Conservation (phyloP, 1,140 invertebrate species). For the Zaprionus tsacasi region DNA sequence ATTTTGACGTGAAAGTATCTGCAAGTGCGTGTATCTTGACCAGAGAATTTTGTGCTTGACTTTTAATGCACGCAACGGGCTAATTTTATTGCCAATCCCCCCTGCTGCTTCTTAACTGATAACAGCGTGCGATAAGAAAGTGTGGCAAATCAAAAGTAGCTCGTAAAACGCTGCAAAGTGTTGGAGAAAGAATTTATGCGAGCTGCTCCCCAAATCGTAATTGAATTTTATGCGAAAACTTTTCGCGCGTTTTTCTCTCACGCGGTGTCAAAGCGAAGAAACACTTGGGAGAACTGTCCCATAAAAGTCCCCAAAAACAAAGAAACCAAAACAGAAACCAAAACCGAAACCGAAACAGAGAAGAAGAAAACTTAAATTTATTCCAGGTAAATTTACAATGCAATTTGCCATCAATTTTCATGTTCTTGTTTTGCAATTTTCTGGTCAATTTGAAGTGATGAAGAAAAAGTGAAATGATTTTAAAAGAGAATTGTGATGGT, state of each 20-base stretch:
- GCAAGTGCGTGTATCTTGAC: conserved; percentile 11
- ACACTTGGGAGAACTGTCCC: conserved; percentile 34
- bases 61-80: conserved; percentile 13
- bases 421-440: conserved; percentile 21
- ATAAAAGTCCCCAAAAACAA: neutral
- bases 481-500: neutral
- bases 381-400: conserved; percentile 29
- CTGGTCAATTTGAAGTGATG: conserved; percentile 29
- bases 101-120: conserved; percentile 34
- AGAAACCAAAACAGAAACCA: neutral
- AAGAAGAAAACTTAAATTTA: conserved; percentile 19
- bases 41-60: conserved; percentile 3
- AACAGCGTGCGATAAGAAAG: conserved; percentile 67
- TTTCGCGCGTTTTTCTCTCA: conserved; percentile 42
- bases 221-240: conserved; percentile 77
- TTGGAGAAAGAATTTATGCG: conserved; percentile 59
- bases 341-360: neutral
- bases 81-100: conserved; percentile 64
- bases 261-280: neutral
- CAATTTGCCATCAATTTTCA: conserved; percentile 19
- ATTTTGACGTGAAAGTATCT: neutral
- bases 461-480: neutral
- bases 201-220: conserved; percentile 63
- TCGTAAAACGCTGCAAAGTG: conserved; percentile 70
- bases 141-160: conserved; percentile 70